phyloP scores from a whole-genome alignment of 2,113 vertebrate species.

The Antechinus flavipes region DNA sequence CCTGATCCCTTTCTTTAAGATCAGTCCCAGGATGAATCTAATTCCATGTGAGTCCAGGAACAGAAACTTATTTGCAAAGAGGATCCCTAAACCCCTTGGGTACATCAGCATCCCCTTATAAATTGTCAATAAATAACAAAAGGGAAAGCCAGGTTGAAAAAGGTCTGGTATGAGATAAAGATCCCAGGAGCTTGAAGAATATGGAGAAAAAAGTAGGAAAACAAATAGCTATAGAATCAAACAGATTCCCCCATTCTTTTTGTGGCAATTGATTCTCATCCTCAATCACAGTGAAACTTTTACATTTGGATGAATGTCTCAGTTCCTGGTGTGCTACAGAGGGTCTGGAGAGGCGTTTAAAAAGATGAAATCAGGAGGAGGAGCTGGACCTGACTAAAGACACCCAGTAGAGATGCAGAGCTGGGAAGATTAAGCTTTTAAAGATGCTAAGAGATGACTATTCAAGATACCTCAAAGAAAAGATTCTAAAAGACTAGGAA shows the following conservation, averaged over 20 bases:
- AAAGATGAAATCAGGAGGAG: background rate
- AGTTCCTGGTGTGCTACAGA: background rate
- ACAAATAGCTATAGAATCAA: background rate
- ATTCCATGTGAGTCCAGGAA: background rate
- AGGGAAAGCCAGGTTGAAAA: background rate
- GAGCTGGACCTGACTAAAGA: background rate
- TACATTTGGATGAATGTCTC: background rate
- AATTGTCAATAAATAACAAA: background rate
- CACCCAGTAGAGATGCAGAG: background rate
- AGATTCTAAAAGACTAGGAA: too few species aligned
- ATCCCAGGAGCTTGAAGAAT: background rate
- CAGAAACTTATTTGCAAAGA: background rate
- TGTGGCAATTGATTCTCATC: background rate
- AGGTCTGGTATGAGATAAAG: background rate
- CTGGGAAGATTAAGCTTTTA: background rate
- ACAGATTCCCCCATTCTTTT: background rate
- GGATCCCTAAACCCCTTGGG: too few species aligned
- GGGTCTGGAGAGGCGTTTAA: background rate
- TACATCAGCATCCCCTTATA: background rate
- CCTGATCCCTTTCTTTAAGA: background rate
- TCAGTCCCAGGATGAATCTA: background rate
- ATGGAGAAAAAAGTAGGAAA: background rate
- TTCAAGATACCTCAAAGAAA: background rate
- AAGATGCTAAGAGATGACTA: background rate
- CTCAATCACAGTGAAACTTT: background rate